Evolutionary conservation across 2,797 vertebrate genomes (phyloP), one percentile per base, ranked within the genome.

Genomic region (Sternarchorhynchus goeldii): DNA sequence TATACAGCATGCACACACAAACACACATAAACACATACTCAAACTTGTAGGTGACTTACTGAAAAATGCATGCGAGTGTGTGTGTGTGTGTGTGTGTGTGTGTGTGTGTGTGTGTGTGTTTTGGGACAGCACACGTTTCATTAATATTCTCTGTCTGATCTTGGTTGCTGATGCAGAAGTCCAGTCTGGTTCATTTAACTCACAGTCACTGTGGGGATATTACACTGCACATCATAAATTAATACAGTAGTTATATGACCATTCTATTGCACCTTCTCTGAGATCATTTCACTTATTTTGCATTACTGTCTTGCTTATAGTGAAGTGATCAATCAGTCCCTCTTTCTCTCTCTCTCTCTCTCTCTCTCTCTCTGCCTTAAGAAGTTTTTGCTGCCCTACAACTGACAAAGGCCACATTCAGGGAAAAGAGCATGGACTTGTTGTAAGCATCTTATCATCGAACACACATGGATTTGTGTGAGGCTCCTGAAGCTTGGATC

Each of bases 101-200:
- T 25, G 36, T 63, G 50, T 59, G 59, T 65, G 70, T 59, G n/a
- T 64, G 50, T 65, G 39, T 32, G 36, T 78, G 34, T 16, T 17
- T 31, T 20, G 65, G 18, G 31, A 76, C 14, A 68, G 29, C n/a
- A 53, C 20, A 41, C 55, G 5, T 59, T 18, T 39, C 59, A 75
- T 82, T 72, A 79, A 62, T 72, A 78, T 79, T 79, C 76, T 0
- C 1, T 7, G 10, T 60, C 66, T 58, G 72, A 65, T 60, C 60
- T 72, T 34, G 10, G 17, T 60, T 78, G 75, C 78, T 82, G 72
- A 82, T 55, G 70, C 66, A 75, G 78, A 75, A 67, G 75, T 81
- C 20, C 60, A 65, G 53, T 58, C 71, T 59, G 71, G 45, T 73
- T 75, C 76, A 17, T 32, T 55, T 69, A 59, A 21, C 29, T n/a